Percentiles rank a stretch among this genome's conserved stretches.
phyloP scores from a whole-genome alignment of 2,888 invertebrate genomes.

The Corythucha ciliata region DNA sequence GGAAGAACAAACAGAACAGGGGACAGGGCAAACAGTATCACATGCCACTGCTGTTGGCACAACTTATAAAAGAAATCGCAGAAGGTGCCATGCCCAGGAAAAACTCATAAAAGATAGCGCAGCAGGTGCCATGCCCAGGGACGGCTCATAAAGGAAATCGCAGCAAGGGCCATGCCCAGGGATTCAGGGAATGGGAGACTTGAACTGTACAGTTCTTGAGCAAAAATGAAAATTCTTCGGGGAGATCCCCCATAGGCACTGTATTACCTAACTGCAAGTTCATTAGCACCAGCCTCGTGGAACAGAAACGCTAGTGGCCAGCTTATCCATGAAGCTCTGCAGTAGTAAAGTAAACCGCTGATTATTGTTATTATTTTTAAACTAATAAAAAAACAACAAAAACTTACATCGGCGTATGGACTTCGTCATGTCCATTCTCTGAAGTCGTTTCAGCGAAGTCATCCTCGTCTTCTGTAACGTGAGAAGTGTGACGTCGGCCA shows the following conservation, averaged over 20 bases:
- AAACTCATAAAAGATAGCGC: no score
- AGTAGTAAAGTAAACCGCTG: constrained; percentile 3
- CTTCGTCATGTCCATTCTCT: constrained; percentile 40
- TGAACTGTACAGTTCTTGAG: no score
- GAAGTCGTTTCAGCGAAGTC: constrained; percentile 40
- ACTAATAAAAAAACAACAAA: neutral
- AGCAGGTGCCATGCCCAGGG: no score
- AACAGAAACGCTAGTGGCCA: constrained; percentile 85
- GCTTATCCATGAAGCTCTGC: constrained; percentile 81
- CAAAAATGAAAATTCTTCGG: neutral
- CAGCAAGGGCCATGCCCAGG: no score
- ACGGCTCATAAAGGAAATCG: no score
- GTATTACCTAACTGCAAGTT: constrained; percentile 66
- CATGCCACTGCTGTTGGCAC: no score
- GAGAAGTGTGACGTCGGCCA: constrained; percentile 49
- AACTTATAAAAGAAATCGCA: no score
- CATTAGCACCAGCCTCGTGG: constrained; percentile 61
- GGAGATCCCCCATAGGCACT: no score
- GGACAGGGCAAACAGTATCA: no score
- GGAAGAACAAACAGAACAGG: no score
- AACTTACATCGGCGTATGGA: constrained; percentile 43
- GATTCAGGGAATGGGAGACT: no score
- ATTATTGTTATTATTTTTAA: neutral
- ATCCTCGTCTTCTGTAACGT: constrained; percentile 40
- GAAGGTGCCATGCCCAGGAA: no score